Conservation (phyloP, 2,888 invertebrate genomes). For the Meghimatium bilineatum region DNA sequence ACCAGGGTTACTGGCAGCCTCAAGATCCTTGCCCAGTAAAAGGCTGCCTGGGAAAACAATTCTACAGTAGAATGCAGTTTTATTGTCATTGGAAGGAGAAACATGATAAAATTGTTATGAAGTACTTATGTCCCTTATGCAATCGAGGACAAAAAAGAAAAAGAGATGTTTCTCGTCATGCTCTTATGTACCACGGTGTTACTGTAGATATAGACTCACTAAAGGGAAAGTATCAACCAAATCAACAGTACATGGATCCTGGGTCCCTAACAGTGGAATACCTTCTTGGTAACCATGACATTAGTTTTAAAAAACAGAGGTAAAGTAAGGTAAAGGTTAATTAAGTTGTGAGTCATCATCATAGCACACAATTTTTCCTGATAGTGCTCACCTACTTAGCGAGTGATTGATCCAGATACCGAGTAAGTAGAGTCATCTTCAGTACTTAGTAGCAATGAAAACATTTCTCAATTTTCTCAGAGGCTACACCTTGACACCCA, state of each 20-base stretch:
- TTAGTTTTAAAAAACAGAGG: neutral
- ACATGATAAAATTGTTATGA: slow-evolving; percentile 30
- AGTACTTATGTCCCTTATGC: slow-evolving; percentile 33
- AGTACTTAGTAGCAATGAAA: too few relatives aligned
- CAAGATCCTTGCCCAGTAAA: slow-evolving; percentile 30
- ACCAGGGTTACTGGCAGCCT: slow-evolving; percentile 16
- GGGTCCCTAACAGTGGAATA: slow-evolving; percentile 15
- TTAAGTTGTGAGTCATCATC: too few relatives aligned
- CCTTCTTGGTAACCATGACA: slow-evolving; percentile 1
- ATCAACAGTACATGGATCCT: slow-evolving; percentile 34
- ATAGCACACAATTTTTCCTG: too few relatives aligned
- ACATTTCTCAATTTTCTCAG: too few relatives aligned
- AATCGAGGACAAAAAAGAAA: slow-evolving; percentile 23
- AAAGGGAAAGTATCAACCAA: neutral
- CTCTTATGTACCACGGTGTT: neutral
- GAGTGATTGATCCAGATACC: too few relatives aligned
- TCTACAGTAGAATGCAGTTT: slow-evolving; percentile 29
- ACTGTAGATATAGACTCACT: neutral
- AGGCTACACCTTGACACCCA: too few relatives aligned
- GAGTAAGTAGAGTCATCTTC: too few relatives aligned
- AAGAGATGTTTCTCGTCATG: slow-evolving; percentile 33
- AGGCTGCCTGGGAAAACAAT: slow-evolving; percentile 28
- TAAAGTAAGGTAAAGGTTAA: neutral
- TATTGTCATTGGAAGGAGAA: slow-evolving; percentile 40
- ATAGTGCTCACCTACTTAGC: too few relatives aligned